Evolutionary conservation across 2,888 invertebrate species (phyloP).

Genomic region (Philaethria dido): DNA sequence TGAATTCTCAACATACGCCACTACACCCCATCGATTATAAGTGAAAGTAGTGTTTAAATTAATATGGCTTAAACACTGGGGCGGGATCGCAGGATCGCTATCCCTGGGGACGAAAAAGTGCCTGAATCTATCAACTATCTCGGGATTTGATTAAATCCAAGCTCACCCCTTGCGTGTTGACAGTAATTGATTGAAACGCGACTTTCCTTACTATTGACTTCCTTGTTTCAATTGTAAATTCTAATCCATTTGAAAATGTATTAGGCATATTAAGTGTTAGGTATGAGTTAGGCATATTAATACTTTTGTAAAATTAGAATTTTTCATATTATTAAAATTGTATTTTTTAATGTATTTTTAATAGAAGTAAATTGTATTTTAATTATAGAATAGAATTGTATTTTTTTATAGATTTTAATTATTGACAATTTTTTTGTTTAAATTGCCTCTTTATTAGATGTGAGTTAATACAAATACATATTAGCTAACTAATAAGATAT

Average conservation of each 20-base stretch:
- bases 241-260: conserved; percentile 21
- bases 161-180: conserved; percentile 77
- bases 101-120: conserved; percentile 72
- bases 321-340: too few relatives aligned
- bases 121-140: conserved; percentile 72
- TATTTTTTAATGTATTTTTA: too few relatives aligned
- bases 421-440: too few relatives aligned
- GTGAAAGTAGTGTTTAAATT: conserved; percentile 77
- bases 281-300: too few relatives aligned
- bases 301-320: neutral
- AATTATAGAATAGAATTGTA: too few relatives aligned
- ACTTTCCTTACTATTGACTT: conserved; percentile 55
- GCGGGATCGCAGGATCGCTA: conserved; percentile 70
- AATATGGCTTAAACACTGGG: conserved; percentile 74
- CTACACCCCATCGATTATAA: conserved; percentile 46
- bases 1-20: conserved; percentile 36
- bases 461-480: too few relatives aligned
- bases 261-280: too few relatives aligned
- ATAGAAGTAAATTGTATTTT: too few relatives aligned
- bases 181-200: conserved; percentile 78
- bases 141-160: conserved; percentile 77
- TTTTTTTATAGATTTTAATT: too few relatives aligned
- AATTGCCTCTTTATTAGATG: too few relatives aligned
- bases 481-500: too few relatives aligned
- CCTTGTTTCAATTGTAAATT: conserved; percentile 40